Evolutionary conservation across 2,888 invertebrate species (phyloP).

Genomic region (Cerastis leucographa): DNA sequence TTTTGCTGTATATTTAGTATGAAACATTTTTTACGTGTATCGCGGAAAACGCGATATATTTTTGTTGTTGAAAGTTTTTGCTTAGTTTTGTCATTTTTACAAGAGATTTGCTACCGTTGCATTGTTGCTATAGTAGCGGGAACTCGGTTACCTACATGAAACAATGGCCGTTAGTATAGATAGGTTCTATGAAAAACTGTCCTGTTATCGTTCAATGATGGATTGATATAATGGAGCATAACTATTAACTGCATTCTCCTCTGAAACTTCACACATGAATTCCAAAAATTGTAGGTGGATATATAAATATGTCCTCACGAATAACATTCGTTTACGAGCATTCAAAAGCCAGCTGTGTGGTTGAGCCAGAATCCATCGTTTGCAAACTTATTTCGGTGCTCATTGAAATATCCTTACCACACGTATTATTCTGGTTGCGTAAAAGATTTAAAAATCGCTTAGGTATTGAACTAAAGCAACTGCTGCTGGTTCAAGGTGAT

Average conservation of each 20-base stretch:
- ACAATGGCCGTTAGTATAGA: not conserved
- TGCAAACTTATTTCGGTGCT: not conserved
- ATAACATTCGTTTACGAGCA: not conserved
- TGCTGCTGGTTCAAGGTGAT: too few relatives aligned
- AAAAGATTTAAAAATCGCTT: too few relatives aligned
- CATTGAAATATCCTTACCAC: not conserved
- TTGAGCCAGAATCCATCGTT: not conserved
- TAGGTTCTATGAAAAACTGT: not conserved
- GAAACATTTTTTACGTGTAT: constrained; percentile 9
- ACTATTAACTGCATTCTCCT: not conserved
- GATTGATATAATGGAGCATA: not conserved
- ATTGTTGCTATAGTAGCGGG: not conserved
- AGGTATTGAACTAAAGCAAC: not conserved
- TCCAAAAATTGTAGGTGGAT: not conserved
- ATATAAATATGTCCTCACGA: not conserved
- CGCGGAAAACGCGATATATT: not conserved
- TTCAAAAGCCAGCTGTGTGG: not conserved
- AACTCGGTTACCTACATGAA: not conserved
- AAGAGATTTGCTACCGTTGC: constrained; percentile 5
- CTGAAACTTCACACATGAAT: not conserved
- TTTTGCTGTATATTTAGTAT: constrained; percentile 7
- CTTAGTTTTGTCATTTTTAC: constrained; percentile 22
- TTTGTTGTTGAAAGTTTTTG: constrained; percentile 8
- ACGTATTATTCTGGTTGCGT: not conserved
- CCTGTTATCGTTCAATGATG: constrained; percentile 1